Percentiles rank a stretch among this genome's conserved stretches.
These are phyloP conservation scores for Camponotus fellah DNA, from an alignment of 2,888 invertebrate species.

Conservation along the genomic window DNA sequence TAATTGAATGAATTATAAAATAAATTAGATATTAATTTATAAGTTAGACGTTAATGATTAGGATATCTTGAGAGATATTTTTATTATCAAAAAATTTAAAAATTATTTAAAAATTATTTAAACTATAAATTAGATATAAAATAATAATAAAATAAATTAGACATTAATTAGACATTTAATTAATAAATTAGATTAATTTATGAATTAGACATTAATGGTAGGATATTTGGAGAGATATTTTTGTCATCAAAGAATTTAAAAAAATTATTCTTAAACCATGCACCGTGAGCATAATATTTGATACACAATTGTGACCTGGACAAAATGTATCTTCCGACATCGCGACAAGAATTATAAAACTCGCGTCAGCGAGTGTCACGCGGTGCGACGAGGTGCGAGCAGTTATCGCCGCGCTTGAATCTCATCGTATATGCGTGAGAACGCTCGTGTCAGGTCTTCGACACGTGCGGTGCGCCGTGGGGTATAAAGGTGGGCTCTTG, in stretches of 20 bases:
- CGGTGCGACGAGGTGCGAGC: conserved; percentile 25
- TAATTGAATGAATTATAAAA: no score
- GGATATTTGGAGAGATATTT: background rate
- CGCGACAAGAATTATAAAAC: background rate
- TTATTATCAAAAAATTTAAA: no score
- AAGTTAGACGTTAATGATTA: no score
- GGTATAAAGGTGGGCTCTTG: conserved; percentile 46
- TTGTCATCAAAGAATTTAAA: background rate
- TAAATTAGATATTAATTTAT: no score
- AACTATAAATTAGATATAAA: no score
- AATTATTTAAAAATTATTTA: no score
- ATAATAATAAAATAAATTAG: no score
- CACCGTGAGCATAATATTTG: background rate
- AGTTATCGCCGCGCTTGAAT: conserved; percentile 36
- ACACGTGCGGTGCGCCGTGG: conserved; percentile 47
- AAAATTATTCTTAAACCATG: background rate
- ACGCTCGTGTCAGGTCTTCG: conserved; percentile 52
- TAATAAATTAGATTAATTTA: no score
- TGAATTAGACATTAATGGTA: background rate
- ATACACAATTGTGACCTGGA: background rate
- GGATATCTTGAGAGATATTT: no score
- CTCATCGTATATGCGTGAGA: conserved; percentile 44
- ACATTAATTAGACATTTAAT: no score
- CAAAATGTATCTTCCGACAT: background rate
- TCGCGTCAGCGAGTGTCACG: background rate